Base-by-base conservation (phyloP, 2,888 invertebrate genomes). In the Sylvicola fuscatus region DNA sequence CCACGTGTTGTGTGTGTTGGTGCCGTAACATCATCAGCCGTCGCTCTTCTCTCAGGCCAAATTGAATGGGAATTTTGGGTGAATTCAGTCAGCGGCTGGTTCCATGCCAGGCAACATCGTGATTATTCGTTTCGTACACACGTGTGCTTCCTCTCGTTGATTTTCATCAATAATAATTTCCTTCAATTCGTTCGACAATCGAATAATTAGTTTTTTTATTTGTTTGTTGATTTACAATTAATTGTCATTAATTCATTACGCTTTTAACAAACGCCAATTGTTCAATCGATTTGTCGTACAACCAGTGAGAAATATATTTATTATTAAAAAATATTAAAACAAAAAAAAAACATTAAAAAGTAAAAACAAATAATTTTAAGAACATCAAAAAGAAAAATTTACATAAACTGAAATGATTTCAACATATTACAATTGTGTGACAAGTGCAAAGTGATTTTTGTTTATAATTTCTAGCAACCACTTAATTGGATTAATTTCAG, bases 71-170 rank as follows among this genome's bases (percentile, higher is more conserved):
- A 27, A 28, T 27, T 34, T 34, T 15, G 34, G 21, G 21, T 21
- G 33, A 29, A 40, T 32, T 40, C 37, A 58, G 58, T 58, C 56
- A 54, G 54, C 54, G 54, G 53, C 55, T 54, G 57, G 54, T 57
- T 54, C 53, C 53, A 54, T 54, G 56, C 54, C 56, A 55, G 55
- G 52, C 51, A 55, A 57, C 57, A 54, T 55, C 54, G 44, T 47
- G 46, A 47, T 44, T 39, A 49, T 52, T 52, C 49, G 50, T 44
- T 47, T 49, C 48, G 46, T 42, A 37, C 40, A 41, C 40, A 35
- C 37, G 41, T 37, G 35, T 21, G 21, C 21, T 21, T 21, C 21
- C 21, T 21, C 21, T 21, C 21, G 21, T 21, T 21, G 21, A 21
- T 21, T 21, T 21, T 21, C 21, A 21, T 21, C 21, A 21, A 21